Percentiles rank a stretch among this genome's conserved stretches.
phyloP scores from a whole-genome alignment of 2,797 vertebrate species.

The Galaxias olidus region DNA sequence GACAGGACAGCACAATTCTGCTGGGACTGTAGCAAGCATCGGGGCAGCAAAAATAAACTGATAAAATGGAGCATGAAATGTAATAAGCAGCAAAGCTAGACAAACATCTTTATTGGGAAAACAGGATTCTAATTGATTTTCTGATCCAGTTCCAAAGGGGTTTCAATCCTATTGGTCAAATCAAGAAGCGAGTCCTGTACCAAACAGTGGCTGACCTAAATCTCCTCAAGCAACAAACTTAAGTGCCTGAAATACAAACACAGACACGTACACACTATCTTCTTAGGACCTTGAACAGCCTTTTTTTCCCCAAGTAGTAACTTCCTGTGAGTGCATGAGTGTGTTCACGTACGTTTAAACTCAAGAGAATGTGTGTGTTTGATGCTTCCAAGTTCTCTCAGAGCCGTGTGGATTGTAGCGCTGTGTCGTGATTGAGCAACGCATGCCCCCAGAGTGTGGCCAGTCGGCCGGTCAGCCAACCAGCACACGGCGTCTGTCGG shows the following conservation, averaged over 20 bases:
- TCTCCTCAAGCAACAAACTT: too few relatives aligned
- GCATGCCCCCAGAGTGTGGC: too few relatives aligned
- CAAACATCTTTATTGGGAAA: not conserved
- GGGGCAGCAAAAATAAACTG: not conserved
- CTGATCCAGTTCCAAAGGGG: not conserved
- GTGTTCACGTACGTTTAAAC: not conserved
- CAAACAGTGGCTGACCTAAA: too few relatives aligned
- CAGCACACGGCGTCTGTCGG: not conserved
- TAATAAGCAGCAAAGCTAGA: not conserved
- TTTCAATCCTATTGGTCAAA: too few relatives aligned
- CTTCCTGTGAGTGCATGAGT: slow-evolving; percentile 6
- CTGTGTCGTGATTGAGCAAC: slow-evolving; percentile 33
- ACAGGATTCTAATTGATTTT: not conserved
- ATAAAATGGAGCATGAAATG: not conserved
- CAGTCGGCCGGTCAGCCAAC: not conserved
- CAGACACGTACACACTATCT: too few relatives aligned
- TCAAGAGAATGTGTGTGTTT: not conserved
- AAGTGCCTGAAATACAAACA: too few relatives aligned
- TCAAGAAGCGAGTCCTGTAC: too few relatives aligned
- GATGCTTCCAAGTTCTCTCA: slow-evolving; percentile 21
- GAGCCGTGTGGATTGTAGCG: slow-evolving; percentile 33
- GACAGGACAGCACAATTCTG: not conserved
- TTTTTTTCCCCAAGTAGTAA: not conserved
- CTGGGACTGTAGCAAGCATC: not conserved
- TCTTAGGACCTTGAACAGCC: not conserved